These are phyloP conservation scores for Meles meles DNA, from an alignment of 2,113 vertebrate genomes.

Conservation along the genomic window DNA sequence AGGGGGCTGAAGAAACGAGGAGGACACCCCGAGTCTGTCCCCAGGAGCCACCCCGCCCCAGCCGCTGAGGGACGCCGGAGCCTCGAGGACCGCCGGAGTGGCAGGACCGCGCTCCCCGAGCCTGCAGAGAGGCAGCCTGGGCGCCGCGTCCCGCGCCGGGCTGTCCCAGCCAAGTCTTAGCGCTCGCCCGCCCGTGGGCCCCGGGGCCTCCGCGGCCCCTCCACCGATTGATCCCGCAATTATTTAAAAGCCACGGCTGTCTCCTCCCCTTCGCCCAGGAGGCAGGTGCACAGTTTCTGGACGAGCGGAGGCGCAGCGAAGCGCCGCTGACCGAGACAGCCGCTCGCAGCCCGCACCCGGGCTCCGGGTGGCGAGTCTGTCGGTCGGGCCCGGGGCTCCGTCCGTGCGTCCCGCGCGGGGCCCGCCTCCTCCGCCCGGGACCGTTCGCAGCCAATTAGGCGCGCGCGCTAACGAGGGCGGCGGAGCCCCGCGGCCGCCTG, in stretches of 20 bases:
- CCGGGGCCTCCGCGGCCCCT: background rate
- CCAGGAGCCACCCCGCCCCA: background rate
- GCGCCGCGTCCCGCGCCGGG: background rate
- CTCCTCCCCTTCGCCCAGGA: conserved; percentile 82
- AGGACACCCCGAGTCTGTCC: background rate
- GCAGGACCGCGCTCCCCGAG: background rate
- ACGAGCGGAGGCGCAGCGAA: conserved; percentile 81
- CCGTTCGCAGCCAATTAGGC: conserved; percentile 94
- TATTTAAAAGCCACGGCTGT: conserved; percentile 82
- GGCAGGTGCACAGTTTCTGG: conserved; percentile 88
- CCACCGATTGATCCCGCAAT: conserved; percentile 75
- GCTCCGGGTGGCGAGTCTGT: conserved; percentile 52
- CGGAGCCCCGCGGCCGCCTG: conserved; percentile 77
- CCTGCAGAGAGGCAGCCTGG: background rate
- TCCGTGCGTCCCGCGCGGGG: conserved; percentile 65
- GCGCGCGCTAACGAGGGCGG: conserved; percentile 86
- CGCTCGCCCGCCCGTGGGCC: background rate
- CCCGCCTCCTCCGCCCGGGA: conserved; percentile 81
- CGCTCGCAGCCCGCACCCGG: conserved; percentile 78
- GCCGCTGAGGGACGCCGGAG: background rate
- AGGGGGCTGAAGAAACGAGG: background rate
- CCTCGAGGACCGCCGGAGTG: background rate
- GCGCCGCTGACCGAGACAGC: conserved; percentile 81
- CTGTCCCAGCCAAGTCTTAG: background rate
- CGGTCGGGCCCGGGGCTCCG: background rate